Base-by-base conservation (phyloP, 2,797 vertebrate genomes). In the Linurgus olivaceus region DNA sequence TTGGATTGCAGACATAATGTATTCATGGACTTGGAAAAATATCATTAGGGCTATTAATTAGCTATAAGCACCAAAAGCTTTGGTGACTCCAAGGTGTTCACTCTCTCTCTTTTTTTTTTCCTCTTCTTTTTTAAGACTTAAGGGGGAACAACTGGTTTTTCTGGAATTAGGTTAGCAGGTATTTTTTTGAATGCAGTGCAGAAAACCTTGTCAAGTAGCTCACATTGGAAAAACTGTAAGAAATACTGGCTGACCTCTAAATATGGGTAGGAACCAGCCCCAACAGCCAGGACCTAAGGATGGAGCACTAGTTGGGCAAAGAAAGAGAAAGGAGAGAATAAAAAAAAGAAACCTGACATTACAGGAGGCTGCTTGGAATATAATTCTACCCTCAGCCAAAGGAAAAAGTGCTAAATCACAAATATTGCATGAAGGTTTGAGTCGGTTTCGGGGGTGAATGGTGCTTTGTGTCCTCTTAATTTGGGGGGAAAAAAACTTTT, bases 1-100 rank as follows among this genome's bases (percentile, higher is more conserved):
- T 98, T 97, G 97, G 97, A 98, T 97, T 98, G 97, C 97, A 97
- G 98, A 97, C 97, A 97, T 98, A 98, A 99, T 98, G 97, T 98
- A 98, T 99, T 98, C 98, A 98, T 98, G 98, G 98, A 98, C 98
- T 98, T 98, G 97, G 97, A 96, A 98, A 97, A 98, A 98, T 98
- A 98, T 98, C 98, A 99, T 99, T 99, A 98, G 97, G 97, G 94
- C 97, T 97, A 97, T 98, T 98, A 98, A 98, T 98, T 98, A 98
- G 97, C 95, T 97, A 94, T 96, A 97, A 97, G 86, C 96, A 95
- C 94, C 91, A 95, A 96, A 96, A 95, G 94, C 95, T 97, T 97
- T 97, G 92, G 94, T 91, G 96, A 96, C 95, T 94, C 93, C 93
- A 94, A 97, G 95, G 96, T 95, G 94, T 94, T 96, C 61, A 62